A percentile compares a stretch with the other conserved stretches of the same genome.
phyloP scores from a whole-genome alignment of 2,113 vertebrate genomes.

The Dicrurus megarhynchus region DNA sequence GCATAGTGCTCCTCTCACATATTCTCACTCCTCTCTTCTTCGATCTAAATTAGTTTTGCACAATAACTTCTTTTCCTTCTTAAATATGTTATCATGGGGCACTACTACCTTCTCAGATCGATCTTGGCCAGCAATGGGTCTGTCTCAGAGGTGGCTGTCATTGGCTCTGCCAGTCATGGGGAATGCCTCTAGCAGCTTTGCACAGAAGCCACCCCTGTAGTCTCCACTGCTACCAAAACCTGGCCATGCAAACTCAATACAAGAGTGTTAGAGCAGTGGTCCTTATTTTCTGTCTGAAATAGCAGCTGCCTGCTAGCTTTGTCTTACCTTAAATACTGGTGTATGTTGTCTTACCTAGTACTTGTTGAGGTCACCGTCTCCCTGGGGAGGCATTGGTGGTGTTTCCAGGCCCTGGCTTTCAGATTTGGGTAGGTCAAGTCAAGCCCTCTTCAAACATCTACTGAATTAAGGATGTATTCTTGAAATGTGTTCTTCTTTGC shows the following conservation, averaged over 20 bases:
- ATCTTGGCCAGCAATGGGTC: fast-evolving
- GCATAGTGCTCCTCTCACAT: neutral
- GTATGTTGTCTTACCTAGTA: neutral
- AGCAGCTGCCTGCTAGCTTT: neutral
- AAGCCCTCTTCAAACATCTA: neutral
- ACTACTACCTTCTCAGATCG: fast-evolving
- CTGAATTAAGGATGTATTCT: neutral
- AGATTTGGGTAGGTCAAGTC: neutral
- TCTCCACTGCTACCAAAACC: neutral
- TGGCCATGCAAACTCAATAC: neutral
- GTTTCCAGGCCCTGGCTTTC: neutral
- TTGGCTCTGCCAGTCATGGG: neutral
- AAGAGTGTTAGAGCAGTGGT: neutral
- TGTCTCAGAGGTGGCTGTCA: neutral
- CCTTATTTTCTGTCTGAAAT: neutral
- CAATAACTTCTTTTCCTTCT: neutral
- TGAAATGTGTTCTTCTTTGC: neutral
- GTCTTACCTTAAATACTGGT: neutral
- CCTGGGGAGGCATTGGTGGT: neutral
- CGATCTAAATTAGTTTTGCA: neutral
- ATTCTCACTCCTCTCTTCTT: neutral
- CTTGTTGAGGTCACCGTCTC: neutral
- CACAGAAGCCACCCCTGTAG: neutral
- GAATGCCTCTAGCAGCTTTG: neutral
- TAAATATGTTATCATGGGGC: neutral